Conservation (phyloP, 2,113 vertebrate species). For the Periophthalmodon schlosseri region DNA sequence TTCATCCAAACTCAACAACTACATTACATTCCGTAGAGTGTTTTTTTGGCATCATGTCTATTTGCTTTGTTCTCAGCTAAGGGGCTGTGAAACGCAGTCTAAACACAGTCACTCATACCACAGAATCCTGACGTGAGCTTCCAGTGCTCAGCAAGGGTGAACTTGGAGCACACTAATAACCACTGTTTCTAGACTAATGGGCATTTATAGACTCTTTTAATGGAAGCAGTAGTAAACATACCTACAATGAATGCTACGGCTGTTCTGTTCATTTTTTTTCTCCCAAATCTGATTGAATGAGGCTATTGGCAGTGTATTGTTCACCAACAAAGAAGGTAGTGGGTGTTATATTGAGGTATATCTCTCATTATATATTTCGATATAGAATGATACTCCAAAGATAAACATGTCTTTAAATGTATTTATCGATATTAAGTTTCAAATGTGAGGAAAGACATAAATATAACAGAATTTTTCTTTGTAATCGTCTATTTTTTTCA, state of each 20-base stretch:
- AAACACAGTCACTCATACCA: constrained; percentile 68
- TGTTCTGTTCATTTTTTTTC: neutral
- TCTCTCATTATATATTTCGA: no score
- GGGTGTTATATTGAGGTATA: no score
- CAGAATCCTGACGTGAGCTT: constrained; percentile 49
- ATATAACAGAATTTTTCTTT: no score
- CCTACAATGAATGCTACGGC: neutral
- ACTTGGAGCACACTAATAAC: constrained; percentile 43
- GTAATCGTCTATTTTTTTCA: no score
- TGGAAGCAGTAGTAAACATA: neutral
- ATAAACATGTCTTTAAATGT: neutral
- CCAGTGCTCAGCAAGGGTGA: constrained; percentile 45
- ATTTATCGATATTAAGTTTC: neutral
- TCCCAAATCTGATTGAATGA: neutral
- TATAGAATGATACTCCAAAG: no score
- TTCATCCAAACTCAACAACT: constrained; percentile 72
- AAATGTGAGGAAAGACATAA: no score
- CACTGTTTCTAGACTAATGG: constrained; percentile 1
- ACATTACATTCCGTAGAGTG: constrained; percentile 72
- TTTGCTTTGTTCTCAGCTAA: constrained; percentile 71
- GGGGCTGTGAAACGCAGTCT: constrained; percentile 67
- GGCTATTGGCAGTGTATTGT: no score
- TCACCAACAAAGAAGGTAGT: no score
- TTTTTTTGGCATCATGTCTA: constrained; percentile 77
- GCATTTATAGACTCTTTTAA: constrained; percentile 5